Evolutionary conservation across 2,113 vertebrate genomes (phyloP), one percentile per base, ranked within the genome.

Genomic region (Malurus cyaneus): DNA sequence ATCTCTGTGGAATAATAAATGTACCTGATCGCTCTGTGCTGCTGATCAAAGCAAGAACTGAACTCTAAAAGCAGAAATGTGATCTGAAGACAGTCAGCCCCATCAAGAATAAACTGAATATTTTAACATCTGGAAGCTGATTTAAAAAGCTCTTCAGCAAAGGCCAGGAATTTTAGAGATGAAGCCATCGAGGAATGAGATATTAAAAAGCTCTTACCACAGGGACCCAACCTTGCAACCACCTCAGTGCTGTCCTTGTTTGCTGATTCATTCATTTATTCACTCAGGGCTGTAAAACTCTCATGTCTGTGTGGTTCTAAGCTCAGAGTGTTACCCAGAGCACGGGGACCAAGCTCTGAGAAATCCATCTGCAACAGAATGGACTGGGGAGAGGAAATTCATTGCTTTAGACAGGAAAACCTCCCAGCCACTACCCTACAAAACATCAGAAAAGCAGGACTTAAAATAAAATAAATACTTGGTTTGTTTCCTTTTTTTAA

Each of bases 21-120:
- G 47, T 44, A 72, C 60, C 71, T 20, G 31, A 92, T 86, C 32
- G 18, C 76, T 93, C 23, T 67, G 52, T 79, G 76, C 3, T 80
- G 65, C 92, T 93, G 82, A 92, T 89, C 60, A 95, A 96, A 95
- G 78, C 79, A 93, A 88, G 61, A 95, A 52, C 32, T 78, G 59
- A 80, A 60, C 54, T 88, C 56, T 71, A 60, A 91, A 95, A 81
- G 72, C 61, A 91, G 86, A 79, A 94, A 82, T 71, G 67, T 11
- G 49, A 92, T 80, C 81, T 8, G 5, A 89, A 80, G 56, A 52
- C 57, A 81, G 7, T 34, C 59, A 86, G 79, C 28, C 19, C 69
- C 32, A 47, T 65, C 80, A 80, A 89, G 44, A 66, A 79, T 10
- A 46, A 93, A 49, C 44, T 32, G 81, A 89, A 28, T 70, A 94